Percentiles rank a stretch among this genome's conserved stretches.
These are phyloP conservation scores for Leucoma salicis DNA, from an alignment of 2,888 invertebrate species.

Conservation along the genomic window DNA sequence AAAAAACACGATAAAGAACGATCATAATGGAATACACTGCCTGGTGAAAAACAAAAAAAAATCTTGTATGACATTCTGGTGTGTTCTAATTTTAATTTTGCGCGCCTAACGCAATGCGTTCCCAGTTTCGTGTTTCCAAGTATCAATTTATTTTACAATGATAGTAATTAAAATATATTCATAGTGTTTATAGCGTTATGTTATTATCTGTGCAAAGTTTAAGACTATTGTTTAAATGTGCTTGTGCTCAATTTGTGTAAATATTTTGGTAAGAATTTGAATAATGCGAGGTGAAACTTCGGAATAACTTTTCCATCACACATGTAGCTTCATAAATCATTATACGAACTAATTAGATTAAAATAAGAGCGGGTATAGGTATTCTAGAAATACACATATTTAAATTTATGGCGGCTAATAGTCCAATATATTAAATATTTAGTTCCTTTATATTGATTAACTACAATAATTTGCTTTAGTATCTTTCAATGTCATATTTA, in stretches of 20 bases:
- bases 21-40: slow-evolving; percentile 47
- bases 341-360: no score
- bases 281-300: slow-evolving; percentile 33
- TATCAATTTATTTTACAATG: slow-evolving; percentile 31
- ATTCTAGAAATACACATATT: background rate
- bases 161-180: slow-evolving; percentile 27
- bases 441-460: slow-evolving; percentile 24
- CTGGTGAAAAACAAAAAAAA: slow-evolving; percentile 42
- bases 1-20: slow-evolving; percentile 34
- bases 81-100: slow-evolving; percentile 55
- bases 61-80: slow-evolving; percentile 47
- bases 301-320: no score
- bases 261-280: slow-evolving; percentile 39
- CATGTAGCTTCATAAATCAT: no score
- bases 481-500: slow-evolving; percentile 21
- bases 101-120: slow-evolving; percentile 49
- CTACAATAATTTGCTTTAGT: slow-evolving; percentile 18
- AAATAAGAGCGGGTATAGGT: no score
- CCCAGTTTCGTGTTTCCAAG: slow-evolving; percentile 29
- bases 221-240: slow-evolving; percentile 12
- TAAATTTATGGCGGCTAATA: background rate
- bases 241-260: slow-evolving; percentile 35
- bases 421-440: slow-evolving; percentile 15
- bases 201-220: slow-evolving; percentile 14
- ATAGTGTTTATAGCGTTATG: slow-evolving; percentile 21